phyloP scores from a whole-genome alignment of 2,113 vertebrate species.

The Pyxicephalus adspersus region DNA sequence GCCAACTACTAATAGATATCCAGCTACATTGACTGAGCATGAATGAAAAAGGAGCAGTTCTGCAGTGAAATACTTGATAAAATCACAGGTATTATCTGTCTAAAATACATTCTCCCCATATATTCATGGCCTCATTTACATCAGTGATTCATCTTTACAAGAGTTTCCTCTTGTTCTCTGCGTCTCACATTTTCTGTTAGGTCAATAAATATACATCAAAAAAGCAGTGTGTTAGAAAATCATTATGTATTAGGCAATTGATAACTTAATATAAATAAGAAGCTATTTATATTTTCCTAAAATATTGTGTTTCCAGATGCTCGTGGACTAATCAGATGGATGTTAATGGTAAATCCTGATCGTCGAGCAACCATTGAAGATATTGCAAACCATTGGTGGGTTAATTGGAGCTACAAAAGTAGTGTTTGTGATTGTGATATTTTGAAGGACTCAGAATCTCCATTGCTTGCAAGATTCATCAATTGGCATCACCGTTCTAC shows the following conservation, averaged over 20 bases:
- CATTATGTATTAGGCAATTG: no score
- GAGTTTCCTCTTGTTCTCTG: no score
- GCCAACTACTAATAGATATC: no score
- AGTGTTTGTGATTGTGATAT: constrained; percentile 94
- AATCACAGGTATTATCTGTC: no score
- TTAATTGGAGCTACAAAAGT: constrained; percentile 98
- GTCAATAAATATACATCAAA: background rate
- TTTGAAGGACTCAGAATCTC: constrained; percentile 84
- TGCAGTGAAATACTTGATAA: no score
- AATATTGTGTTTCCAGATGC: constrained; percentile 75
- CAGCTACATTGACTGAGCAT: no score
- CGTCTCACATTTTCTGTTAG: background rate
- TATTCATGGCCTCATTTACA: no score
- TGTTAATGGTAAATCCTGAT: constrained; percentile 98
- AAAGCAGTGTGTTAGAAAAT: no score
- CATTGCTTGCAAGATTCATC: constrained; percentile 89
- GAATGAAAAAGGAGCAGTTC: no score
- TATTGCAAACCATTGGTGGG: constrained; percentile 99
- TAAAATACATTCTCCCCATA: no score
- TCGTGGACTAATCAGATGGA: constrained; percentile 97
- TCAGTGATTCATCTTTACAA: no score
- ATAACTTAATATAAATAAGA: no score
- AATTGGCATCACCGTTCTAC: constrained; percentile 91
- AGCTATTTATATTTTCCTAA: background rate
- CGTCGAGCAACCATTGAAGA: constrained; percentile 95